Evolutionary conservation across 2,797 vertebrate genomes (phyloP).

Genomic region (Chrosomus eos): DNA sequence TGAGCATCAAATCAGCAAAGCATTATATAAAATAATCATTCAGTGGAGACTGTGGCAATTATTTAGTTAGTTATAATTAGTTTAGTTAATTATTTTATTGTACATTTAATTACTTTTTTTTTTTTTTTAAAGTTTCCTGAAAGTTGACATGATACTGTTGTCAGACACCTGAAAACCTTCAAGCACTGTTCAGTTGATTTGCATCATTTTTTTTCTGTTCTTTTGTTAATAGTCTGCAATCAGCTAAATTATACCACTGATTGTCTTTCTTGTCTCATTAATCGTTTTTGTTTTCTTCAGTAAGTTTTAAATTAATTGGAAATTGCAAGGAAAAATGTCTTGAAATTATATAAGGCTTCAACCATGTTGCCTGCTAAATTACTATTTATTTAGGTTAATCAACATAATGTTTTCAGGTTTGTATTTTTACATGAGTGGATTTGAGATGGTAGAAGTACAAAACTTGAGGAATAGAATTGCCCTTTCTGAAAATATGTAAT

Average conservation of each 20-base stretch:
- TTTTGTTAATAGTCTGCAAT: conserved; percentile 28
- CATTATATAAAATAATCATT: conserved; percentile 14
- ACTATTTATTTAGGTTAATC: neutral
- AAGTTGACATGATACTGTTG: neutral
- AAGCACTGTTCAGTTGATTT: neutral
- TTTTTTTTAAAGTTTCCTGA: neutral
- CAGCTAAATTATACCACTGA: conserved; percentile 1
- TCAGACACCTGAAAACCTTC: neutral
- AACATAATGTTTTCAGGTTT: conserved; percentile 15
- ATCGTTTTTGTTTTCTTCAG: neutral
- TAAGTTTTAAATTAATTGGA: neutral
- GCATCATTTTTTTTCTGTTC: conserved; percentile 10
- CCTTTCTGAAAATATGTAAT: neutral
- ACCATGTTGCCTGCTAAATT: neutral
- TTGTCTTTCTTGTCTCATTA: neutral
- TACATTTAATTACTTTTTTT: neutral
- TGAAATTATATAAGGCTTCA: neutral
- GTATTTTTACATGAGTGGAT: neutral
- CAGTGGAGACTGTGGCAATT: neutral
- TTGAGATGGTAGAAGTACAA: neutral
- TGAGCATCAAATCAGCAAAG: conserved; percentile 6
- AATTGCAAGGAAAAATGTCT: neutral
- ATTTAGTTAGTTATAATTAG: neutral
- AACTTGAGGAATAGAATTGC: neutral
- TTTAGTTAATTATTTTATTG: no score